Conservation (phyloP, 2,888 invertebrate genomes). For the Danaus chrysippus region DNA sequence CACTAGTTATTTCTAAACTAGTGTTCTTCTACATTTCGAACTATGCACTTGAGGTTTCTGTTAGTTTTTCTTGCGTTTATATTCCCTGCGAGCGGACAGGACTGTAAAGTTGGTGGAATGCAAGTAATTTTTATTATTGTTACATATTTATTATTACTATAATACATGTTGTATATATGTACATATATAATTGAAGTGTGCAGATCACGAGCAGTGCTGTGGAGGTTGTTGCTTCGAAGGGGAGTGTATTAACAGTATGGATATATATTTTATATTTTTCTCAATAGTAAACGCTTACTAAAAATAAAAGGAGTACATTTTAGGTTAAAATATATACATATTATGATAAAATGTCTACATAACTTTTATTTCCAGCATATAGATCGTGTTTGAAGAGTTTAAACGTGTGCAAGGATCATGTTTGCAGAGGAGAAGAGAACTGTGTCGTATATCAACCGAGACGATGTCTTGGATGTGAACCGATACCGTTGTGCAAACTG, state of each 20-base stretch:
- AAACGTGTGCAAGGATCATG: constrained; percentile 60
- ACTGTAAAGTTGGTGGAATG: constrained; percentile 63
- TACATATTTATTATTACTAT: too few species aligned
- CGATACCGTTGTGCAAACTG: constrained; percentile 52
- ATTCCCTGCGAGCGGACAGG: constrained; percentile 45
- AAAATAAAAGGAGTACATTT: too few species aligned
- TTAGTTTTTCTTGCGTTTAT: constrained; percentile 37
- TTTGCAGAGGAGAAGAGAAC: constrained; percentile 58
- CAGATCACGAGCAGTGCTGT: constrained; percentile 75
- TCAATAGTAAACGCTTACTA: background rate
- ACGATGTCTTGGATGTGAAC: constrained; percentile 62
- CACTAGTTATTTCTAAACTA: constrained; percentile 8
- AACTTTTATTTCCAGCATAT: constrained; percentile 47
- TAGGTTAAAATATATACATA: background rate
- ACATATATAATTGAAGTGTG: constrained; percentile 54
- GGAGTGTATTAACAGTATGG: constrained; percentile 76
- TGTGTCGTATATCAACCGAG: constrained; percentile 57
- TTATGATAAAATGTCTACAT: background rate
- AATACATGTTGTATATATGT: constrained; percentile 5
- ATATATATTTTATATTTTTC: constrained; percentile 16
- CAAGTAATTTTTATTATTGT: constrained; percentile 40
- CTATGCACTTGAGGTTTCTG: constrained; percentile 31
- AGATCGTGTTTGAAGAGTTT: constrained; percentile 52
- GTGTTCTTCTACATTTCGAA: constrained; percentile 11
- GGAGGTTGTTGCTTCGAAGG: constrained; percentile 79